Percentiles rank a stretch among this genome's conserved stretches.
Conservation (phyloP, 2,797 vertebrate genomes). For the Coracias cyanogaster region DNA sequence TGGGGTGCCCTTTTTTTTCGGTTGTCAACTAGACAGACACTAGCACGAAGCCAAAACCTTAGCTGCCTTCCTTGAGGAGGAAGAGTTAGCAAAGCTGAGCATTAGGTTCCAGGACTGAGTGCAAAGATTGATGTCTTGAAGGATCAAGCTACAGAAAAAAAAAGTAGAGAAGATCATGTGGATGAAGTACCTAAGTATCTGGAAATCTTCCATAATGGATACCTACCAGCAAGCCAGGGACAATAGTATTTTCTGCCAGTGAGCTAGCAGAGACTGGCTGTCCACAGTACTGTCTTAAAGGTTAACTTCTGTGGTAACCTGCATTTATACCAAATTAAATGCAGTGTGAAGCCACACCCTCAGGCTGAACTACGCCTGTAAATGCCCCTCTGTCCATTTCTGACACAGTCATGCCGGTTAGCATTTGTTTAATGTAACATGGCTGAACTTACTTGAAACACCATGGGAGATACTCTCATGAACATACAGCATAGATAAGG, state of each 20-base stretch:
- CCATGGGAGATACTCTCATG: not conserved
- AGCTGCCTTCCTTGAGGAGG: not conserved
- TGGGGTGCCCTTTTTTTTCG: rapidly evolving
- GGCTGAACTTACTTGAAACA: not conserved
- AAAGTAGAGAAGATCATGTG: not conserved
- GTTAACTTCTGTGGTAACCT: not conserved
- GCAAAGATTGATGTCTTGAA: not conserved
- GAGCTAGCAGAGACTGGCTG: not conserved
- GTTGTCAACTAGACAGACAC: not conserved
- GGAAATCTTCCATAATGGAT: not conserved
- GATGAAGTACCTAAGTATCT: not conserved
- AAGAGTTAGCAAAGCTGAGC: not conserved
- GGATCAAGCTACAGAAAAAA: not conserved
- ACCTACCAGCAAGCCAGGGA: not conserved
- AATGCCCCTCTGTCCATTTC: not conserved
- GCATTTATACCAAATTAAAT: not conserved
- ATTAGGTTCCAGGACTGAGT: not conserved
- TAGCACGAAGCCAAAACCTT: not conserved
- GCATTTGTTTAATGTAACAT: not conserved
- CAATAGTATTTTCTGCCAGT: not conserved
- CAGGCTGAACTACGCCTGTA: not conserved
- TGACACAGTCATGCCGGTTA: not conserved
- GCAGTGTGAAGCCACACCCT: not conserved
- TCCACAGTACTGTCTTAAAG: not conserved
- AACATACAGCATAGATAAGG: not conserved